A percentile compares a stretch with the other conserved stretches of the same genome.
phyloP scores from a whole-genome alignment of 2,113 vertebrate species.

The Pipra filicauda region DNA sequence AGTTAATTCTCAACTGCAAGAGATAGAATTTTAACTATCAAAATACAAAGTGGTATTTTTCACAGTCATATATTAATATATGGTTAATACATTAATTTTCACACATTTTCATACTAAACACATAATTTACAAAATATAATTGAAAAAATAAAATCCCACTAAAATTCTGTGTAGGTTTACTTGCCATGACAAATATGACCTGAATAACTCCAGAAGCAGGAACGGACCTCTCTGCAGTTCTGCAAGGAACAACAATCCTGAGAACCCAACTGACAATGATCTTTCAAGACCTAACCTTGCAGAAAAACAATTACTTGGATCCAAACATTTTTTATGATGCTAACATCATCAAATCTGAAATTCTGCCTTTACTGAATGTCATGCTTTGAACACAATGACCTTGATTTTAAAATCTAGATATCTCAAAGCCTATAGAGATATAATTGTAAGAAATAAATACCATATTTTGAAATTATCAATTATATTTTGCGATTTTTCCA shows the following conservation, averaged over 20 bases:
- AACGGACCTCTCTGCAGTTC: neutral
- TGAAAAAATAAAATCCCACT: neutral
- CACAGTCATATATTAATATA: neutral
- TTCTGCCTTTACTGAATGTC: neutral
- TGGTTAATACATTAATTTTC: neutral
- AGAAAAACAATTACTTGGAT: neutral
- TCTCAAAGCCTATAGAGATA: neutral
- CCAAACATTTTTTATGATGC: neutral
- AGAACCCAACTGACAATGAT: neutral
- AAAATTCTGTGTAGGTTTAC: neutral
- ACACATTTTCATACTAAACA: neutral
- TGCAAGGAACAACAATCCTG: neutral
- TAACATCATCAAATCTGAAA: neutral
- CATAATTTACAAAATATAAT: neutral
- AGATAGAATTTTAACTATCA: conserved; percentile 6
- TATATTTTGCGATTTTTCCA: neutral
- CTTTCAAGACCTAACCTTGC: neutral
- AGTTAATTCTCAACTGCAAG: conserved; percentile 81
- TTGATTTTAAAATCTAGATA: neutral
- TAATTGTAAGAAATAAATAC: neutral
- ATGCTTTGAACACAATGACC: neutral
- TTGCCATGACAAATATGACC: neutral
- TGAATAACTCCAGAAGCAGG: neutral
- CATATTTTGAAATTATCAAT: neutral
- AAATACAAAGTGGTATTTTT: neutral